phyloP scores from a whole-genome alignment of 2,797 vertebrate species.

The Catamblyrhynchus diadema region DNA sequence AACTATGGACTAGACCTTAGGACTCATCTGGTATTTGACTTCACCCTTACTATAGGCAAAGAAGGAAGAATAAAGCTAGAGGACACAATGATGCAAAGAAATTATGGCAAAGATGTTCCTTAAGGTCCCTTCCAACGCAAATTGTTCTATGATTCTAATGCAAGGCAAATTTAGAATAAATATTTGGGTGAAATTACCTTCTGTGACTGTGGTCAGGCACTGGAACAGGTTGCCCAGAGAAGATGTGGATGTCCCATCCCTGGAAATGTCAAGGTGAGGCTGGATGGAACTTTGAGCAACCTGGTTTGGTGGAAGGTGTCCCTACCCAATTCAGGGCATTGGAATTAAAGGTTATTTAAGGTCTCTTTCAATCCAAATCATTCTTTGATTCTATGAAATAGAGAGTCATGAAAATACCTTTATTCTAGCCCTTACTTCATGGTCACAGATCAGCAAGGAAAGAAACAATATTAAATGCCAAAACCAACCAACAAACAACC shows the following conservation, averaged over 20 bases:
- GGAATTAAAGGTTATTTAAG: background rate
- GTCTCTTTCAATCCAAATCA: background rate
- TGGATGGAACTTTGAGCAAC: background rate
- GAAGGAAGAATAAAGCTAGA: background rate
- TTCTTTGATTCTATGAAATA: background rate
- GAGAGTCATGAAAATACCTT: background rate
- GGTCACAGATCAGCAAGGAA: background rate
- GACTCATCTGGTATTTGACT: background rate
- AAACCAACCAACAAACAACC: accelerated
- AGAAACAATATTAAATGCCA: background rate
- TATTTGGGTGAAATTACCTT: background rate
- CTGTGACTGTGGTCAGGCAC: background rate
- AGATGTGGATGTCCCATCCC: no score
- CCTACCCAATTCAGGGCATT: accelerated
- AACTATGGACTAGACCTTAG: background rate
- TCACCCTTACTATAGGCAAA: background rate
- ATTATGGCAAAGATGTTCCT: background rate
- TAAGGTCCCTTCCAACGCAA: background rate
- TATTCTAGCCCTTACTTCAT: background rate
- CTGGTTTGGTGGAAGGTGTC: background rate
- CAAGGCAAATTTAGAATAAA: background rate
- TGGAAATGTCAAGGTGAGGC: background rate
- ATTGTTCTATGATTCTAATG: background rate
- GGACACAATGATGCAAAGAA: background rate
- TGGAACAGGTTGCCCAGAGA: background rate